Percentiles rank a stretch among this genome's conserved stretches.
These are phyloP conservation scores for Phallusia fumigata DNA, from an alignment of 23 tunicate species.

Conservation along the genomic window DNA sequence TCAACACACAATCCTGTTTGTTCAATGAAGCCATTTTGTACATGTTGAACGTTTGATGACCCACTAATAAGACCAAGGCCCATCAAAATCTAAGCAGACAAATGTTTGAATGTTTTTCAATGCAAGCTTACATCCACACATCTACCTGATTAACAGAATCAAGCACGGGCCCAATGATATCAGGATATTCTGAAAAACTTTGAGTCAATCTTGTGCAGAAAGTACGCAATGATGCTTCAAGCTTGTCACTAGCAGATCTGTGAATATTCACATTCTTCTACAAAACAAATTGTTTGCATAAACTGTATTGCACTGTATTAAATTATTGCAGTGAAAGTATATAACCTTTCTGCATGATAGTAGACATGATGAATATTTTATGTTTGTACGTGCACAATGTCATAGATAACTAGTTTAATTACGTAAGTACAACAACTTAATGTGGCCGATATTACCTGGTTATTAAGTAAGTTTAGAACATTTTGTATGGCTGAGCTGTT, in stretches of 20 bases:
- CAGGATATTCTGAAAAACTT: conserved; percentile 43
- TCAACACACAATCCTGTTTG: not conserved
- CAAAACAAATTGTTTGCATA: no score
- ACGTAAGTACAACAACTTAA: no score
- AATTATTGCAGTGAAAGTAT: no score
- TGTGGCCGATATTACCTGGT: not conserved
- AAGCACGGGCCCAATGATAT: conserved; percentile 31
- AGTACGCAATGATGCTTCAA: conserved; percentile 21
- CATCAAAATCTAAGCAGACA: not conserved
- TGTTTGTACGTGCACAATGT: no score
- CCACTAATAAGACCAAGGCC: not conserved
- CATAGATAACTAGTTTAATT: no score
- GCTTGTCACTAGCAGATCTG: not conserved
- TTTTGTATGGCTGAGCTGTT: not conserved
- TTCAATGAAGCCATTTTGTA: not conserved
- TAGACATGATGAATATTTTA: no score
- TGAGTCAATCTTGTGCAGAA: conserved; percentile 17
- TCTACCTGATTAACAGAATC: conserved; percentile 44
- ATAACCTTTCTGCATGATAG: no score
- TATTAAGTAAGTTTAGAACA: not conserved
- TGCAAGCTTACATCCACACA: not conserved
- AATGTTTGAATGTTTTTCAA: not conserved
- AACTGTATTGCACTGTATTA: no score
- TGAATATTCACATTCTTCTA: not conserved
- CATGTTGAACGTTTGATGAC: not conserved